Percentiles rank a stretch among this genome's conserved stretches.
Evolutionary conservation across 2,797 vertebrate genomes (phyloP).

Genomic region (Neosilurus hyrtlii): DNA sequence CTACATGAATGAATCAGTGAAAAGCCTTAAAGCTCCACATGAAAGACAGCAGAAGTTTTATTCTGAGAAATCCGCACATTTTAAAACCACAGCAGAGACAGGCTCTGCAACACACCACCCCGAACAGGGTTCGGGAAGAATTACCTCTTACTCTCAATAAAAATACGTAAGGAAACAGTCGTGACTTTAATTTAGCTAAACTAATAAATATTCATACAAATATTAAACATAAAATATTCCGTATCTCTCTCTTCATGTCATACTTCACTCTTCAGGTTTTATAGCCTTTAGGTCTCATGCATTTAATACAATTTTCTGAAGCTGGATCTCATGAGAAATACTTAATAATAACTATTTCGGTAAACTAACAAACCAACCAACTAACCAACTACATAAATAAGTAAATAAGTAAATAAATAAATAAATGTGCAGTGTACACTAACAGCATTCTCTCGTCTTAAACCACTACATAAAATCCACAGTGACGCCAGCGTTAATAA

Average conservation of each 20-base stretch:
- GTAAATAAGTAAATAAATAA: neutral
- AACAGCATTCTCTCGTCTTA: no score
- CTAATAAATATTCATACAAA: no score
- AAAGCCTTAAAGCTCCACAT: neutral
- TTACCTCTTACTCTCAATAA: neutral
- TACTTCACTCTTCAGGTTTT: neutral
- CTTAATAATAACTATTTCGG: no score
- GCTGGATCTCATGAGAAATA: no score
- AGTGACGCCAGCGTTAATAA: no score
- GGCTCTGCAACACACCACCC: no score
- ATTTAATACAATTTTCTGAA: neutral
- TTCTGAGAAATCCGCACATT: neutral
- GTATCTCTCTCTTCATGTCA: neutral
- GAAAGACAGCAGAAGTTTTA: neutral
- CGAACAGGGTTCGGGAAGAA: no score
- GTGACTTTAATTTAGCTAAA: neutral
- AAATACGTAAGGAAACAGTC: neutral
- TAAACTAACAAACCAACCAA: neutral
- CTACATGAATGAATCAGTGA: neutral
- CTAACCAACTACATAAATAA: neutral
- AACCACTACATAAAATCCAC: no score
- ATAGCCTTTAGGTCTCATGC: no score
- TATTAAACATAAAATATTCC: neutral
- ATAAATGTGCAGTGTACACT: neutral
- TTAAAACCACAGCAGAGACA: no score